phyloP scores from a whole-genome alignment of 2,113 vertebrate species.

The Herpetotheres cachinnans region DNA sequence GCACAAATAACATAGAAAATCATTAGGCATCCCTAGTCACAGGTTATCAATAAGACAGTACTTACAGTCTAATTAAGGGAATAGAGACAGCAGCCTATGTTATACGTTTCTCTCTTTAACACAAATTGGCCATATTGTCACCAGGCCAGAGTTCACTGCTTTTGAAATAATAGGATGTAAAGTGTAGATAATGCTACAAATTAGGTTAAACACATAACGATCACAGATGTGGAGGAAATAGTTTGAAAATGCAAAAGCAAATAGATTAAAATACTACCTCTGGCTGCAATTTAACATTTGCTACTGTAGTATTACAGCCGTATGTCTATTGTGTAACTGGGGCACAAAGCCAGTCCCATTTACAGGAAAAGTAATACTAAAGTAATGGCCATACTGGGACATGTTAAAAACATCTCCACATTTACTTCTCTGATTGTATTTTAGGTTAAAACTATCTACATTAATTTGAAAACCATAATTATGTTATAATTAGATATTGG shows the following conservation, averaged over 20 bases:
- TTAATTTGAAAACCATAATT: neutral
- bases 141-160: neutral
- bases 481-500: conserved; percentile 6
- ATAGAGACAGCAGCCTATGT: neutral
- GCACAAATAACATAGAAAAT: neutral
- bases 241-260: neutral
- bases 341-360: neutral
- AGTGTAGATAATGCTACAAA: neutral
- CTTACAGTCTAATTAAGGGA: neutral
- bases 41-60: neutral
- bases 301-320: neutral
- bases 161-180: neutral
- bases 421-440: neutral
- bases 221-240: neutral
- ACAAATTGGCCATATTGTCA: neutral
- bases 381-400: neutral
- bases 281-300: neutral
- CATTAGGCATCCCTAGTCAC: neutral
- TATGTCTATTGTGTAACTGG: neutral
- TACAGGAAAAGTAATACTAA: neutral
- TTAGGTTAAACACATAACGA: neutral
- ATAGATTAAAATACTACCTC: neutral
- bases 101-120: neutral
- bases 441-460: neutral
- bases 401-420: neutral